phyloP scores from a whole-genome alignment of 2,888 invertebrate species.

The Melieria picta region DNA sequence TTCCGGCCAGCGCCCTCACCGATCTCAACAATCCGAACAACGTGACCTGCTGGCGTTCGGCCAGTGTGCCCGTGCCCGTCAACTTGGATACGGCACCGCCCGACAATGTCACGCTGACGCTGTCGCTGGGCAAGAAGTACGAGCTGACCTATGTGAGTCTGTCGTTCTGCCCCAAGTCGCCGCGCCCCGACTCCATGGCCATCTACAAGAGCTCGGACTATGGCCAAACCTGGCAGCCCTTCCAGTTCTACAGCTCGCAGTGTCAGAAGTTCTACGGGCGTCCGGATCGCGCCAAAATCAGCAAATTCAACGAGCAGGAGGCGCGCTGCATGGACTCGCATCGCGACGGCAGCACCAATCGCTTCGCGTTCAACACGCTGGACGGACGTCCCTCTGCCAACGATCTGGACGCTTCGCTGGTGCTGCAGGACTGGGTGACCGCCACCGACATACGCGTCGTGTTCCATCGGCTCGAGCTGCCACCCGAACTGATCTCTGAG shows the following conservation, averaged over 20 bases:
- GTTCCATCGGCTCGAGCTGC: slow-evolving; percentile 89
- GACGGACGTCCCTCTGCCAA: slow-evolving; percentile 95
- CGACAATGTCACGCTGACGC: slow-evolving; percentile 92
- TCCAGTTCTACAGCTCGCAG: slow-evolving; percentile 97
- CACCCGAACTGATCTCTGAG: slow-evolving; percentile 64
- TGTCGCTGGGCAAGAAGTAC: slow-evolving; percentile 95
- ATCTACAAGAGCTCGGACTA: slow-evolving; percentile 98
- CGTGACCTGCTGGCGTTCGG: slow-evolving; percentile 97
- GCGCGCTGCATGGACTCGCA: slow-evolving; percentile 95
- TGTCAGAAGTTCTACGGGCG: slow-evolving; percentile 92
- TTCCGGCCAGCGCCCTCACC: slow-evolving; percentile 86
- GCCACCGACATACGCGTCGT: slow-evolving; percentile 97
- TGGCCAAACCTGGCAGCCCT: slow-evolving; percentile 97
- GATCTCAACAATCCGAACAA: slow-evolving; percentile 98
- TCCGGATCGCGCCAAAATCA: slow-evolving; percentile 88
- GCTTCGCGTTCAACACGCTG: slow-evolving; percentile 96
- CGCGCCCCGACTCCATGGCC: slow-evolving; percentile 96
- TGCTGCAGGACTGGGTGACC: slow-evolving; percentile 99
- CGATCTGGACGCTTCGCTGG: slow-evolving; percentile 96
- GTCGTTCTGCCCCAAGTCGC: slow-evolving; percentile 92
- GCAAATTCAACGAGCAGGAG: slow-evolving; percentile 97
- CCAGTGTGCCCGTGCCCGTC: slow-evolving; percentile 77
- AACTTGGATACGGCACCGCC: slow-evolving; percentile 80
- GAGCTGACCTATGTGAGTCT: slow-evolving; percentile 98
- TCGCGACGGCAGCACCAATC: slow-evolving; percentile 76